Evolutionary conservation across 2,888 invertebrate species (phyloP).

Genomic region (Caenorhabditis sp.): DNA sequence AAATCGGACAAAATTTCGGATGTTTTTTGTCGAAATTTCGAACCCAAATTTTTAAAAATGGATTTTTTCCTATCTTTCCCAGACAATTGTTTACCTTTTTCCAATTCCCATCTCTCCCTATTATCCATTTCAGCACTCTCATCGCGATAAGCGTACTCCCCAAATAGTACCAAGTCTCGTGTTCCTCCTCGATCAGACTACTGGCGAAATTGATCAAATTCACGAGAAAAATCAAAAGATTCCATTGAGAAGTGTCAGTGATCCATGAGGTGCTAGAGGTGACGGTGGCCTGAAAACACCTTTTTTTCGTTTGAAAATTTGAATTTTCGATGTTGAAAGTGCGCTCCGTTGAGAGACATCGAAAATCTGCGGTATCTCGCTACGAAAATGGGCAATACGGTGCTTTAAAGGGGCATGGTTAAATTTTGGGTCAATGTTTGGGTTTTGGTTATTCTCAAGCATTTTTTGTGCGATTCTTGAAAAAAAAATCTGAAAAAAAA

Average conservation of each 20-base stretch:
- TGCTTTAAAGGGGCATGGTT: too few species aligned
- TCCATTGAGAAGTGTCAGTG: not conserved
- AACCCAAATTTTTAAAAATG: not conserved
- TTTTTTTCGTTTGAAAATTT: too few species aligned
- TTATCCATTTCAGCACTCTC: not conserved
- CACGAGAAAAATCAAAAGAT: slow-evolving; percentile 26
- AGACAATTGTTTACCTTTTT: not conserved
- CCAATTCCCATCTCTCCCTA: slow-evolving; percentile 1
- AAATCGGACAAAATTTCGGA: too few species aligned
- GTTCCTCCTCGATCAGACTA: slow-evolving; percentile 80
- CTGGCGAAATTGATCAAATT: slow-evolving; percentile 71
- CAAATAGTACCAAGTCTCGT: slow-evolving; percentile 77
- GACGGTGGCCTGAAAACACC: slow-evolving; percentile 38
- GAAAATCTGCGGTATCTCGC: not conserved
- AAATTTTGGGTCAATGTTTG: too few species aligned
- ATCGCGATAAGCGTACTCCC: slow-evolving; percentile 32
- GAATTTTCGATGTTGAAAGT: slow-evolving; percentile 5
- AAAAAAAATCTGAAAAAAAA: too few species aligned
- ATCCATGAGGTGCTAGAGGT: slow-evolving; percentile 17
- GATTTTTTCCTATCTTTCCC: not conserved
- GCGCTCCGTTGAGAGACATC: not conserved
- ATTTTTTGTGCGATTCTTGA: too few species aligned
- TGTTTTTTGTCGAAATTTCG: too few species aligned
- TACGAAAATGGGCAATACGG: too few species aligned
- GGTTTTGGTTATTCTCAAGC: too few species aligned